phyloP scores from a whole-genome alignment of 2,797 vertebrate genomes.

The Psittacula echo region DNA sequence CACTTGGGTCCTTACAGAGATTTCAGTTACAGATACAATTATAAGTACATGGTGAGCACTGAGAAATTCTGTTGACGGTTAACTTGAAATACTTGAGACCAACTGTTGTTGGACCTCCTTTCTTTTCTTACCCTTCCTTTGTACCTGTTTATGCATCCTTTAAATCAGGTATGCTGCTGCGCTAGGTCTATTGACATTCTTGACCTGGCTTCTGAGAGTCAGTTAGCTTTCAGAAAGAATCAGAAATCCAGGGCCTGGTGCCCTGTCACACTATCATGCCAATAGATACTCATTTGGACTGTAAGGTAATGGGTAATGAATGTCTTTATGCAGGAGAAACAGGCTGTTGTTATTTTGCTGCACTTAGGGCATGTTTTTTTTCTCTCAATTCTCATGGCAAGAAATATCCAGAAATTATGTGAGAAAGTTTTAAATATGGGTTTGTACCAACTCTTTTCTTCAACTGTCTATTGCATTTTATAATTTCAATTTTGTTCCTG shows the following conservation, averaged over 20 bases:
- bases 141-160: not conserved
- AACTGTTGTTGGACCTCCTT: not conserved
- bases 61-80: not conserved
- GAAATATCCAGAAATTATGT: not conserved
- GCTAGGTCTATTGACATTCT: not conserved
- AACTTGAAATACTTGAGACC: not conserved
- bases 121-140: not conserved
- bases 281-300: not conserved
- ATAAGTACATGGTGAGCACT: not conserved
- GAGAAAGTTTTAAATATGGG: not conserved
- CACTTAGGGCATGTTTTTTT: not conserved
- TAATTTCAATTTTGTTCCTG: not conserved
- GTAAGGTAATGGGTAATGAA: not conserved
- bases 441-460: not conserved
- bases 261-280: not conserved
- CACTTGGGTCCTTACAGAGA: not conserved
- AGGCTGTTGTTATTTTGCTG: not conserved
- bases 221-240: not conserved
- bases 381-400: not conserved
- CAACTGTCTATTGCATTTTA: not conserved
- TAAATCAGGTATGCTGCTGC: not conserved
- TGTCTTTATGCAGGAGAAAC: not conserved
- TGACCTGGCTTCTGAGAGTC: not conserved
- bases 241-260: too few relatives aligned
- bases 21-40: not conserved